Base-by-base conservation (phyloP, 2,888 invertebrate genomes). In the Amphimallon solstitiale region DNA sequence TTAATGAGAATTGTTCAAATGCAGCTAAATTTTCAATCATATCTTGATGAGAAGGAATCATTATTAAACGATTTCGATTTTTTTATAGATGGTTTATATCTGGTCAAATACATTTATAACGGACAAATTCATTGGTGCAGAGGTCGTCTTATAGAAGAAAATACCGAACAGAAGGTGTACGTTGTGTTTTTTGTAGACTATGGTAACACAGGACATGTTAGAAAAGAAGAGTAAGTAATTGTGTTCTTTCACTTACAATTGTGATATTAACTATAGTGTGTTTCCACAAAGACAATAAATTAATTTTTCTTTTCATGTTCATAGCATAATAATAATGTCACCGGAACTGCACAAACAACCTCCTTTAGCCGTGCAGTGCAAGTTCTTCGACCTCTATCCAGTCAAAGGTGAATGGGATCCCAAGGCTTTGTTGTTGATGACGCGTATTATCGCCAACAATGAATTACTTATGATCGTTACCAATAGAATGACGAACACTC, bases 71-170 rank as follows among this genome's bases (percentile, higher is more conserved):
- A 3, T 3, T 29, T 29, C 9, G n/a, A 29, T 3, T 29, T 21
- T 64, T 34, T 76, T 77, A 38, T 81, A 87, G 91, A 88, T 70
- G 85, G 87, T 78, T 79, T 88, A 6, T 92, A 91, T 77, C 82
- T 90, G 64, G 88, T 86, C 1, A 85, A 84, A 75, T 87, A 86
- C 75, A 76, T 79, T 52, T 78, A 76, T 0, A 86, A 88, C 72
- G 83, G 85, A 17, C 86, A 87, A 71, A 82, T 84, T 17, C 80
- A 83, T 71, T 94, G 92, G 92, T 89, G 89, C 74, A 86, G 94
- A 62, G 90, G 87, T 7, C 83, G 86, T 51, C 80, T 91, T 0
- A 76, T 81, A 19, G 78, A 75, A 48, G 10, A 75, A 0, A 72
- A 76, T 1, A 63, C 60, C 5, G 77, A 82, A 2, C 79, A 82